These are phyloP conservation scores for Melieria omissa DNA, from an alignment of 2,888 invertebrate species.

Conservation along the genomic window DNA sequence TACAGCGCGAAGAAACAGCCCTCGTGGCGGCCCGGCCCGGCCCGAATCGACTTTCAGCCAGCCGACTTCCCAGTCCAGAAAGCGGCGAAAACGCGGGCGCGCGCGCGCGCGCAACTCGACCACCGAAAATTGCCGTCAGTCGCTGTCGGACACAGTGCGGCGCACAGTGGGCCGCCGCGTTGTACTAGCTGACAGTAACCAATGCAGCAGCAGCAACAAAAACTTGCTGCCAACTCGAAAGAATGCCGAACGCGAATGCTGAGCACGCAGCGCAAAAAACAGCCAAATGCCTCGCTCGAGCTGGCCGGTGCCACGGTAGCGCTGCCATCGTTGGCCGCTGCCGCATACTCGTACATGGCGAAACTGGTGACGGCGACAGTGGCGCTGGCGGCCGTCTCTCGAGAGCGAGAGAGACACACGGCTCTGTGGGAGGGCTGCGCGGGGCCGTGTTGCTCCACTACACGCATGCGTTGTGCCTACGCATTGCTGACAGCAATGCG, in stretches of 20 bases:
- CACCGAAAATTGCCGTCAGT: too few relatives aligned
- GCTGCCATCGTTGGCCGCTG: conserved; percentile 11
- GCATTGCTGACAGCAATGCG: too few relatives aligned
- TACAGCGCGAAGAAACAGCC: too few relatives aligned
- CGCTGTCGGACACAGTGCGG: conserved; percentile 27
- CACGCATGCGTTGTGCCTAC: too few relatives aligned
- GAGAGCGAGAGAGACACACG: not conserved
- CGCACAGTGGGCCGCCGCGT: conserved; percentile 39
- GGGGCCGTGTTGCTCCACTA: too few relatives aligned
- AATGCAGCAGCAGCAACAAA: conserved; percentile 52
- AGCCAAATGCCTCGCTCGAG: conserved; percentile 61
- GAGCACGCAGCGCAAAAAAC: conserved; percentile 64
- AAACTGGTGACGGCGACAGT: conserved; percentile 10
- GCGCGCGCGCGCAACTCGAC: not conserved
- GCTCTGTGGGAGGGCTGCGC: too few relatives aligned
- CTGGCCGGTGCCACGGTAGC: too few relatives aligned
- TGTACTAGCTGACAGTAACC: conserved; percentile 9
- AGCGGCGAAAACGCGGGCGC: not conserved
- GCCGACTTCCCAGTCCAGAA: not conserved
- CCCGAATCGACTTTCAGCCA: too few relatives aligned
- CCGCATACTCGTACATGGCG: not conserved
- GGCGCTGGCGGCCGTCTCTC: conserved; percentile 31
- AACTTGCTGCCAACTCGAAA: conserved; percentile 66
- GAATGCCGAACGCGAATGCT: conserved; percentile 67
- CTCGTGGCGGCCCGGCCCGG: too few relatives aligned